These are phyloP conservation scores for Phyto melanocephala DNA, from an alignment of 2,888 invertebrate genomes.

Conservation along the genomic window DNA sequence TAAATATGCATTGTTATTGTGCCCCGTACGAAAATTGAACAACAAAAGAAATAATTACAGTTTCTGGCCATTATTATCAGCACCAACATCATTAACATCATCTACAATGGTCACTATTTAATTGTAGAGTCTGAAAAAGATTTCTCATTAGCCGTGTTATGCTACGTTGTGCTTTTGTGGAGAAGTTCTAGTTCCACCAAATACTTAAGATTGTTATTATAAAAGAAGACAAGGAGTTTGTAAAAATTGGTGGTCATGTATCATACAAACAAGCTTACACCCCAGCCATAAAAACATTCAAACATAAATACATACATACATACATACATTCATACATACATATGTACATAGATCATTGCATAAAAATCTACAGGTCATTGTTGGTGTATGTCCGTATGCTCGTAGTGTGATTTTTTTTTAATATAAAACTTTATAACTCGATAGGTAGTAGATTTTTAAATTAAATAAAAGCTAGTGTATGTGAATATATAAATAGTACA, in stretches of 20 bases:
- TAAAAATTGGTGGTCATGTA: slow-evolving; percentile 52
- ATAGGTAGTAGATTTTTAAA: too few relatives aligned
- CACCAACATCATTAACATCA: slow-evolving; percentile 29
- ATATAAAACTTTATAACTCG: too few relatives aligned
- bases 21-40: slow-evolving; percentile 13
- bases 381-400: too few relatives aligned
- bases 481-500: too few relatives aligned
- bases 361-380: too few relatives aligned
- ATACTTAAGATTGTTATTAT: slow-evolving; percentile 5
- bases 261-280: not conserved
- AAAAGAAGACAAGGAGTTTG: slow-evolving; percentile 1
- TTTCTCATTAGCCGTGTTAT: slow-evolving; percentile 38
- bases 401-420: too few relatives aligned
- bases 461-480: too few relatives aligned
- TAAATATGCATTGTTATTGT: slow-evolving; percentile 26
- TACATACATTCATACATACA: not conserved
- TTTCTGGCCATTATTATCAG: slow-evolving; percentile 50
- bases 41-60: slow-evolving; percentile 48
- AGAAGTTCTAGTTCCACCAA: not conserved
- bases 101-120: slow-evolving; percentile 48
- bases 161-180: not conserved
- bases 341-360: too few relatives aligned
- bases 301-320: too few relatives aligned
- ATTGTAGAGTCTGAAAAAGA: slow-evolving; percentile 45
- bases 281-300: too few relatives aligned